Conservation (phyloP, 2,113 vertebrate species). For the Hemibagrus wyckioides region DNA sequence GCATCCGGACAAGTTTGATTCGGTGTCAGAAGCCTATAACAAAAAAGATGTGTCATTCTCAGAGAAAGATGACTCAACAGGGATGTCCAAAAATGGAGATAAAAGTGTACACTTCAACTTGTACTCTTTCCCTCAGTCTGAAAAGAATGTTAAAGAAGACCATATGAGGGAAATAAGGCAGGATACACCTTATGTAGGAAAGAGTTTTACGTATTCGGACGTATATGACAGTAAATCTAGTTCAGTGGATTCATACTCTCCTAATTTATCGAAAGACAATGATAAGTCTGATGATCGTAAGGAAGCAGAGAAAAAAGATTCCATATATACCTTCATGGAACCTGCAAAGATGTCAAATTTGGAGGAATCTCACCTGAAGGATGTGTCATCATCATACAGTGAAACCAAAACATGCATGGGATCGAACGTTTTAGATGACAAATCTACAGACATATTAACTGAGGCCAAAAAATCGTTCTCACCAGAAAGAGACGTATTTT, state of each 20-base stretch:
- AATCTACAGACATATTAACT: slow-evolving; percentile 51
- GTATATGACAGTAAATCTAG: slow-evolving; percentile 82
- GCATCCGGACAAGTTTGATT: slow-evolving; percentile 56
- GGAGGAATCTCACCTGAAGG: slow-evolving; percentile 73
- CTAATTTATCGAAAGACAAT: slow-evolving; percentile 57
- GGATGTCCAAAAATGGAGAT: slow-evolving; percentile 61
- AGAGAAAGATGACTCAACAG: slow-evolving; percentile 43
- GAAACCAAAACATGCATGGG: slow-evolving; percentile 54
- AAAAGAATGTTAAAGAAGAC: slow-evolving; percentile 55
- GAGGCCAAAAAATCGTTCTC: slow-evolving; percentile 55
- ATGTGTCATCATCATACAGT: slow-evolving; percentile 72
- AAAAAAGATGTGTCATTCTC: slow-evolving; percentile 52
- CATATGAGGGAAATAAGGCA: slow-evolving; percentile 82
- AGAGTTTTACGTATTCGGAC: slow-evolving; percentile 90
- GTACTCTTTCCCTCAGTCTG: slow-evolving; percentile 66
- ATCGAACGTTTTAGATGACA: slow-evolving; percentile 21
- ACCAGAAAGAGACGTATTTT: slow-evolving; percentile 45
- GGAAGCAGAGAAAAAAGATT: slow-evolving; percentile 52
- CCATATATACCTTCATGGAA: neutral
- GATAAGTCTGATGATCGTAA: slow-evolving; percentile 61
- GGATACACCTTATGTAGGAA: slow-evolving; percentile 91
- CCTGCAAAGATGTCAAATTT: slow-evolving; percentile 60
- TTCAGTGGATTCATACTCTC: slow-evolving; percentile 66
- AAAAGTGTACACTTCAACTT: slow-evolving; percentile 75
- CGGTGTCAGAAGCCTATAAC: slow-evolving; percentile 41